These are phyloP conservation scores for Rhea americana DNA, from an alignment of 2,113 vertebrate genomes.

Conservation along the genomic window DNA sequence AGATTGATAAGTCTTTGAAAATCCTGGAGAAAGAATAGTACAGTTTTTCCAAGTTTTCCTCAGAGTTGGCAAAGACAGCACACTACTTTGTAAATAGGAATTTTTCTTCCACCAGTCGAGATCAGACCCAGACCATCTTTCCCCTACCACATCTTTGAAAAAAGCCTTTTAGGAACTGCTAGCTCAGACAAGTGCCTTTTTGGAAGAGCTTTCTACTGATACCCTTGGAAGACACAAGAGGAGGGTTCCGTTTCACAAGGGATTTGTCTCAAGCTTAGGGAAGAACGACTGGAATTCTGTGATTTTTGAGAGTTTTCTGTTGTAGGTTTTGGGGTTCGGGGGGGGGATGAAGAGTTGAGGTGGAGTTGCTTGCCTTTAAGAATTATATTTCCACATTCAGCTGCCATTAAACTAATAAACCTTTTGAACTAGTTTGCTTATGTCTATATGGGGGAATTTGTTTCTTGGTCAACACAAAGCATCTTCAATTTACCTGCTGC, in stretches of 20 bases:
- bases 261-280: background rate
- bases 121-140: background rate
- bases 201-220: background rate
- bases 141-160: background rate
- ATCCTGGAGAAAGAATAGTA: background rate
- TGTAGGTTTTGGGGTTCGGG: too few species aligned
- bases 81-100: background rate
- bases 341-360: background rate
- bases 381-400: background rate
- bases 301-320: background rate
- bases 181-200: background rate
- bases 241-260: background rate
- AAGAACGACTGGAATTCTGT: background rate
- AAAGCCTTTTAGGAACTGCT: background rate
- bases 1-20: background rate
- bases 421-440: background rate
- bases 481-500: background rate
- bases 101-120: background rate
- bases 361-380: background rate
- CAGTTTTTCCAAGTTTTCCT: background rate
- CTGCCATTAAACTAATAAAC: background rate
- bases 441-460: background rate
- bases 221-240: background rate
- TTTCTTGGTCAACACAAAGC: background rate
- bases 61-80: background rate